Evolutionary conservation across 2,113 vertebrate genomes (phyloP), one percentile per base, ranked within the genome.

Genomic region (Xiphophorus hellerii): DNA sequence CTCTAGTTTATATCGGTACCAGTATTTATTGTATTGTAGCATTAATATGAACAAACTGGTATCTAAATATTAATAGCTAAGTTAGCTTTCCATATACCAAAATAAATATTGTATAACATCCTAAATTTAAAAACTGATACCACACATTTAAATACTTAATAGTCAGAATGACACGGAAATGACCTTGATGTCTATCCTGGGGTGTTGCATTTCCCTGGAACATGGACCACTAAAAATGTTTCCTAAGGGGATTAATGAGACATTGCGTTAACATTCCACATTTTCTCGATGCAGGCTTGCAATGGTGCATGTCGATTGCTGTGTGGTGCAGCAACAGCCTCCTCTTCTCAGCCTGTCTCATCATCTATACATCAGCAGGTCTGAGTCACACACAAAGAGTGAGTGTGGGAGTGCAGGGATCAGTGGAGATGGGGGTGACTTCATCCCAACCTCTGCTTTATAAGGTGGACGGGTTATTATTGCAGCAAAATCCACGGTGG

Each of bases 311-410:
- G 84, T 87, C 77, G 82, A 27, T 76, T 33, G 80, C 75, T 82
- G 60, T 61, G 68, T 69, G 70, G 61, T 74, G 74, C 85, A 77
- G 62, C 39, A 80, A 31, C 79, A 82, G 73, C 88, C 86, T 89
- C 89, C 81, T 84, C 86, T 77, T 82, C 83, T 86, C 80, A 70
- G 82, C 86, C 88, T 83, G 83, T 80, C 79, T 88, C 77, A 84
- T 77, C 87, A 83, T 83, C 78, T 72, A 86, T 89, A 92, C 84
- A 88, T 92, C 81, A 90, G 89, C 86, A 85, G 82, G 70, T 84
- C 84, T 92, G 92, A 92, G 81, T 91, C 91, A 92, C 85, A 78
- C 66, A 74, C 33, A 69, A 51, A 75, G 77, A 78, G 67, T 67
- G 69, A 20, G 78, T 83, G 90, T 92, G 77, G 89, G 90, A 92